Conservation (phyloP, 2,113 vertebrate species). For the Acrocephalus arundinaceus region DNA sequence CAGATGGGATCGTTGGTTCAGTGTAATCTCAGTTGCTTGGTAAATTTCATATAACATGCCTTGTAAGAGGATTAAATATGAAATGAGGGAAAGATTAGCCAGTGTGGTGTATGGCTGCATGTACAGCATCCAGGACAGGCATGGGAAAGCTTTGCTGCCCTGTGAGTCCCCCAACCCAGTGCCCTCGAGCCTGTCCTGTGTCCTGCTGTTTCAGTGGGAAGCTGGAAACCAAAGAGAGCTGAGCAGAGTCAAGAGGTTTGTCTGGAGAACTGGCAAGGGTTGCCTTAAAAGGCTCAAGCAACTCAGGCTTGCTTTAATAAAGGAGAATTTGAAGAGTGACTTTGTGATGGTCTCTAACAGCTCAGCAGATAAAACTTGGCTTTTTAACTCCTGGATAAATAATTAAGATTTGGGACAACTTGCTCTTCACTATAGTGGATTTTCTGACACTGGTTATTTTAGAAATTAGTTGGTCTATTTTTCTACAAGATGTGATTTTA, state of each 20-base stretch:
- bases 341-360: neutral
- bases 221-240: neutral
- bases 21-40: neutral
- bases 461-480: neutral
- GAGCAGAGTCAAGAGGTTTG: neutral
- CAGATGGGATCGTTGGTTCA: neutral
- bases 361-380: neutral
- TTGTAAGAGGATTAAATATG: neutral
- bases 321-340: neutral
- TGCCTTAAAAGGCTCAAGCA: neutral
- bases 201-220: neutral
- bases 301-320: neutral
- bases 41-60: neutral
- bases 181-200: fast-evolving
- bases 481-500: neutral
- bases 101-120: fast-evolving
- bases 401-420: neutral
- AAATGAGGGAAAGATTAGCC: neutral
- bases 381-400: neutral
- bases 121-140: neutral
- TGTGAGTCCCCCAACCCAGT: fast-evolving
- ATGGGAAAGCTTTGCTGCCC: neutral
- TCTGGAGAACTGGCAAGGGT: neutral
- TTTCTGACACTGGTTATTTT: neutral
- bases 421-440: neutral